Conservation (phyloP, 2,113 vertebrate genomes). For the Ptilonorhynchus violaceus region DNA sequence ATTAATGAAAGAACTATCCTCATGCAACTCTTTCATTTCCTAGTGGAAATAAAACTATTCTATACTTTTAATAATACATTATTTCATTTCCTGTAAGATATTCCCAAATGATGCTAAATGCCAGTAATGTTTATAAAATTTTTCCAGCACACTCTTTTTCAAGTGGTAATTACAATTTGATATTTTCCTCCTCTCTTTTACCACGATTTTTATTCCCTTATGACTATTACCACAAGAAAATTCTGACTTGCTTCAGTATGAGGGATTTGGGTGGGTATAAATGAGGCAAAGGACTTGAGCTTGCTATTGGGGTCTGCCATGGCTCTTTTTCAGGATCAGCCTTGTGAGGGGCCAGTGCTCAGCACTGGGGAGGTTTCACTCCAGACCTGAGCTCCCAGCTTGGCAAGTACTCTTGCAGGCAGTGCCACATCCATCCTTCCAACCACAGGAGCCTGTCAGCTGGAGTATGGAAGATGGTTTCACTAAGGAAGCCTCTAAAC, state of each 20-base stretch:
- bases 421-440: background rate
- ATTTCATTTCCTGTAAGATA: slow-evolving; percentile 5
- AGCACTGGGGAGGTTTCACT: accelerated
- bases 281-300: background rate
- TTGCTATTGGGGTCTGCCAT: background rate
- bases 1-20: background rate
- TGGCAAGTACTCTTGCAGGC: background rate
- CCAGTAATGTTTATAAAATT: background rate
- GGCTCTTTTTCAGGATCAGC: background rate
- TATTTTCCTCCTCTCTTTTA: background rate
- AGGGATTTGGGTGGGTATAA: background rate
- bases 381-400: background rate
- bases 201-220: background rate
- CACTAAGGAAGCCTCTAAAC: background rate
- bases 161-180: background rate
- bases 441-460: background rate
- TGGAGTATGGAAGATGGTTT: background rate
- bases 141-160: background rate
- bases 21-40: background rate
- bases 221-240: background rate
- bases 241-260: background rate
- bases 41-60: slow-evolving; percentile 23
- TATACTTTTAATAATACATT: slow-evolving; percentile 31
- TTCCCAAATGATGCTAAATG: background rate
- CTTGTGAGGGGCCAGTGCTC: background rate